phyloP scores from a whole-genome alignment of 2,888 invertebrate genomes.

The Ganaspis brasiliensis region DNA sequence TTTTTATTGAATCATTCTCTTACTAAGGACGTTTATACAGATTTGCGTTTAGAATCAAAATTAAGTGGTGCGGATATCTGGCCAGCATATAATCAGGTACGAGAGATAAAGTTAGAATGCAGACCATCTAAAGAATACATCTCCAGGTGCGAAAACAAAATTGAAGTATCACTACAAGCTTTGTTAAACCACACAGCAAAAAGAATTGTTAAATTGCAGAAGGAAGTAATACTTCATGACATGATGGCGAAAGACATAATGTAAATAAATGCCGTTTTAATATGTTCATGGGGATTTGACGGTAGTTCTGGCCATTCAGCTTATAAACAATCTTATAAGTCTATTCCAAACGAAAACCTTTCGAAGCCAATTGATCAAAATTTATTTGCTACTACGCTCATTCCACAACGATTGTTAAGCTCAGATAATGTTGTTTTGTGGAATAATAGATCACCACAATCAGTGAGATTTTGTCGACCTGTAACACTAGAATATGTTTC shows the following conservation, averaged over 20 bases:
- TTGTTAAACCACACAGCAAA: too few species aligned
- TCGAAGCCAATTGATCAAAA: neutral
- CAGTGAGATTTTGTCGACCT: neutral
- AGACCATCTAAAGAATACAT: too few species aligned
- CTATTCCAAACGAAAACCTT: neutral
- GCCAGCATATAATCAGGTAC: too few species aligned
- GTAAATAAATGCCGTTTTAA: neutral
- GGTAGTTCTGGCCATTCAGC: neutral
- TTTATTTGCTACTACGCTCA: neutral
- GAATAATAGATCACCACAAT: neutral
- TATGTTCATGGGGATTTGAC: neutral
- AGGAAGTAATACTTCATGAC: neutral
- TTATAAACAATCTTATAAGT: neutral
- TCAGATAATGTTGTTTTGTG: neutral
- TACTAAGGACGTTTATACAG: too few species aligned
- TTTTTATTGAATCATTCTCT: too few species aligned
- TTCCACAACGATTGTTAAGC: neutral
- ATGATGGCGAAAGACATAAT: neutral
- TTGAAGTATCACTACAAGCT: too few species aligned
- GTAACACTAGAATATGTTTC: slow-evolving; percentile 18
- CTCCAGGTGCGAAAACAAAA: too few species aligned
- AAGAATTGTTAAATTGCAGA: too few species aligned
- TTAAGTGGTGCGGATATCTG: too few species aligned
- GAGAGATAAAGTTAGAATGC: too few species aligned
- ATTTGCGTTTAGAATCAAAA: too few species aligned